A percentile compares a stretch with the other conserved stretches of the same genome.
These are phyloP conservation scores for Phrynocephalus guinanensis DNA, from an alignment of 2,797 vertebrate genomes.

Conservation along the genomic window DNA sequence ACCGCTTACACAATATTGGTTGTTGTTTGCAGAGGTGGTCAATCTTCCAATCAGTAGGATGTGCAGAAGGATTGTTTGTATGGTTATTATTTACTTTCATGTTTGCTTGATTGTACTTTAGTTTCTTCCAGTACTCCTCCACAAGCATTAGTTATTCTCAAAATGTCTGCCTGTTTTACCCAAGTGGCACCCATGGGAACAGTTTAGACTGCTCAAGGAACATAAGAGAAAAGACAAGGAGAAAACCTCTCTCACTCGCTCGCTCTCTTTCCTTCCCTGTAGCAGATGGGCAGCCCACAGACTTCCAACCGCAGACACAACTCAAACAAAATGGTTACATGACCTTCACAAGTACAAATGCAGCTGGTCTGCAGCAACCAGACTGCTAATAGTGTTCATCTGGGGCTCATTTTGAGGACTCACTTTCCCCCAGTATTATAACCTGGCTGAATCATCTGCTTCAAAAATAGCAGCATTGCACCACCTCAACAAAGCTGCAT, in stretches of 20 bases:
- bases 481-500: neutral
- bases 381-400: neutral
- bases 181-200: neutral
- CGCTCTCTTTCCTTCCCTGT: neutral
- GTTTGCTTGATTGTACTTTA: slow-evolving; percentile 10
- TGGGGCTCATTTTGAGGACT: neutral
- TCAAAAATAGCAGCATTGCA: slow-evolving; percentile 5
- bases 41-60: neutral
- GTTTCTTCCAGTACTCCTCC: neutral
- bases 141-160: neutral
- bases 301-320: neutral
- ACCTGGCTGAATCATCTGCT: neutral
- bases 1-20: too few relatives aligned
- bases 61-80: neutral
- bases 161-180: neutral
- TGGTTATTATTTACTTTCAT: neutral
- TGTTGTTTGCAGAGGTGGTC: neutral
- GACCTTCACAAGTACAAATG: slow-evolving; percentile 28
- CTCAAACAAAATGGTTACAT: accelerated
- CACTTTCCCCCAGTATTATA: neutral
- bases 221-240: accelerated
- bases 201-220: neutral
- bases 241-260: neutral
- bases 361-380: neutral
- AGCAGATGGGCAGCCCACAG: neutral